Base-by-base conservation (phyloP, 1,140 invertebrate species). In the Mycetomoellerius zeteki region DNA sequence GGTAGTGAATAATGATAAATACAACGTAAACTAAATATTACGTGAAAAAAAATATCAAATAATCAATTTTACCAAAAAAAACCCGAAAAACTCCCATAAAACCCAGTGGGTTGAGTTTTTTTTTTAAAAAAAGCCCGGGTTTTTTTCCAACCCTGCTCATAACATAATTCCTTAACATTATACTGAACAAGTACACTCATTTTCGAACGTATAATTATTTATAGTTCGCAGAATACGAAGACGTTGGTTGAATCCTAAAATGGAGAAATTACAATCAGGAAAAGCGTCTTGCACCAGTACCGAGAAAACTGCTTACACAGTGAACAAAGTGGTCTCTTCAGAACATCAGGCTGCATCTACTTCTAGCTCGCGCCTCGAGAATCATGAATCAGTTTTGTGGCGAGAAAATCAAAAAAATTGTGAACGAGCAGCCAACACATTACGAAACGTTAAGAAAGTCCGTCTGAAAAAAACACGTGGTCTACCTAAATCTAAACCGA, bases 141-240 rank as follows among this genome's bases (percentile, higher is more conserved):
- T n/a, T n/a, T n/a, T n/a, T n/a, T n/a, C n/a, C n/a, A n/a, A n/a
- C n/a, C n/a, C n/a, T n/a, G n/a, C n/a, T n/a, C n/a, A n/a, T n/a
- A 8, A 6, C 33, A 3, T 10, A 43, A 43, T 43, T 43, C 8
- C 14, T 37, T 73, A 16, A n/a, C 27, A 16, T 69, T 69, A 50
- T 50, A 50, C 14, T 16, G 3, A 7, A 33, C 4, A 69, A 5
- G 30, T 1, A 30, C 27, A 0, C 10, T 30, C 14, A 60, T 27
- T 43, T 43, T 77, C 16, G 30, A n/a, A 85, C 65, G 54, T 12
- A 16, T 56, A 71, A 78, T 86, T 80, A 50, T 67, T 10, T 58
- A 10, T 16, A 89, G 88, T 80, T 81, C 3, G 16, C 27, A 86
- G 52, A 47, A 88, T 27, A 54, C 58, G 72, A 86, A 85, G n/a